Evolutionary conservation across 2,113 vertebrate genomes (phyloP).

Genomic region (Aleadryas rufinucha): DNA sequence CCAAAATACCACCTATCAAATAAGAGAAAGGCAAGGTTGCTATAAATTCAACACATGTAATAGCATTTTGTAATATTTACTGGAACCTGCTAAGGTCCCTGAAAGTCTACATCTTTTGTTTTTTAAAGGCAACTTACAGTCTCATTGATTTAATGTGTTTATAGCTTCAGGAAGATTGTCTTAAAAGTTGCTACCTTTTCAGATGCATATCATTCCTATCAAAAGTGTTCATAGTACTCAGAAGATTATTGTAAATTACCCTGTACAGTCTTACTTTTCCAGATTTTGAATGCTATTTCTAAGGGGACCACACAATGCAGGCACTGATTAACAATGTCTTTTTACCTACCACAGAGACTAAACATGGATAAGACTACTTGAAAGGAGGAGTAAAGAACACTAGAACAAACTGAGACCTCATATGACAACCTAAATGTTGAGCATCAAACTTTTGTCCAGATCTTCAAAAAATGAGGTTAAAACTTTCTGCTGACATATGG

Average conservation of each 20-base stretch:
- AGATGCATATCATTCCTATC: conserved; percentile 44
- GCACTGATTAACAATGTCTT: conserved; percentile 65
- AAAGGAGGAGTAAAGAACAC: conserved; percentile 1
- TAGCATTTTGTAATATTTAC: neutral
- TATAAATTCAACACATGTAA: neutral
- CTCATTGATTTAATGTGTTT: neutral
- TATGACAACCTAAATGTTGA: conserved; percentile 30
- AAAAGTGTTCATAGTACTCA: conserved; percentile 28
- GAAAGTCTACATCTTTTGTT: neutral
- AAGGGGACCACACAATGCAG: conserved; percentile 54
- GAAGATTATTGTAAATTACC: conserved; percentile 60
- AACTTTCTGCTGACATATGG: neutral
- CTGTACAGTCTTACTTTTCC: conserved; percentile 52
- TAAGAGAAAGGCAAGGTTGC: neutral
- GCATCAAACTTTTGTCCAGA: neutral
- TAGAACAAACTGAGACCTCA: conserved; percentile 33
- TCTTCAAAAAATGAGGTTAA: neutral
- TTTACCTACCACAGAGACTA: conserved; percentile 70
- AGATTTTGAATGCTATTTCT: conserved; percentile 61
- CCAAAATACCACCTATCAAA: neutral
- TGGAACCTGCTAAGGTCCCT: neutral
- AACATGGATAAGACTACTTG: conserved; percentile 44
- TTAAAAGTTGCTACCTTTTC: conserved; percentile 28
- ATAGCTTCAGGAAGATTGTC: neutral
- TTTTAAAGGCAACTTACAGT: neutral